Base-by-base conservation (phyloP, 2,113 vertebrate species). In the Embiotoca jacksoni region DNA sequence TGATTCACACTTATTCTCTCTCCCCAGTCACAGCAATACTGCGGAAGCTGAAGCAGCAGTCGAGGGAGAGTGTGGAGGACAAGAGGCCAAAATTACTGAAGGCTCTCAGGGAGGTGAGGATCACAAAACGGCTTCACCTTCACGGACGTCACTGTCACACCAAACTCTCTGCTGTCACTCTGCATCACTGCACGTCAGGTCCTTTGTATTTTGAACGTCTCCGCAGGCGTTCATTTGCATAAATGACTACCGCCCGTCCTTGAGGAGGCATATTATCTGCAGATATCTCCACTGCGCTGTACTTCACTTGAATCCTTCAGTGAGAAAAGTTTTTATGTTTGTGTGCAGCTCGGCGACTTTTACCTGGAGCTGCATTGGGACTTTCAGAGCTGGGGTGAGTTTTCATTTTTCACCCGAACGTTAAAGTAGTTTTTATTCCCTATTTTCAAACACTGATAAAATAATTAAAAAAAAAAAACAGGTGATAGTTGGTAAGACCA, bases 331-430 rank as follows among this genome's bases (percentile, higher is more conserved):
- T 62, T 67, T 62, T 87, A 90, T 91, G 30, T 58, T 54, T 54
- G 3, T n/a, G 5, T 89, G 73, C 84, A 99, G 98, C 96, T 99
- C 81, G 98, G 98, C 89, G 97, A 99, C 92, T 99, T 99, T 93
- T 99, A 99, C 92, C 94, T 99, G 93, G 97, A 99, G 92, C 96
- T 99, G 92, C 98, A 99, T 88, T 99, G 98, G 98, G 98, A 99
- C 94, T 99, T 99, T 94, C 97, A 99, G 96, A 99, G 97, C 92
- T 99, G 98, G 98, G 98, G 98, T 99, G 93, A 97, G 96, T 89
- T 80, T 59, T 53, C 2, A 54, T 35, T 46, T 46, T 71, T 63
- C 3, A 36, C 30, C 13, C 13, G 36, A 44, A 50, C 15, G 62
- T 50, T 55, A 31, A 72, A 5, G 4, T 41, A 35, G 30, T 50